Conservation (phyloP, 2,113 vertebrate genomes). For the Pycnonotus jocosus region DNA sequence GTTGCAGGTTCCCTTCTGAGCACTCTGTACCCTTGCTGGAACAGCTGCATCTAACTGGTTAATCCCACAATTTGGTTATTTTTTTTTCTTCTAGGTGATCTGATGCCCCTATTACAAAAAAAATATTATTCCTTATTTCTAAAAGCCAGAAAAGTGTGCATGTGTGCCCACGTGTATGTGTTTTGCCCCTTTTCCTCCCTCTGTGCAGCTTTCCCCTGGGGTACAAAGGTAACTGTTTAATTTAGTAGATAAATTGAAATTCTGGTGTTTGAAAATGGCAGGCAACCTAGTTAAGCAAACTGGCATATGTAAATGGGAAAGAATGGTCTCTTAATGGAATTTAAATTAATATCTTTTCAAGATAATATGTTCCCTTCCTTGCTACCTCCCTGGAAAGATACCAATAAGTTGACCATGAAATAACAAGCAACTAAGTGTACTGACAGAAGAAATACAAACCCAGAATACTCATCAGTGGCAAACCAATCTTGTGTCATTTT, state of each 20-base stretch:
- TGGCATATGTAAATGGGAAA: background rate
- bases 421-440: background rate
- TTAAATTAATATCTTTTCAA: background rate
- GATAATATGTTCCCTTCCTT: background rate
- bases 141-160: background rate
- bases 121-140: background rate
- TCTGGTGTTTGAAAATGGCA: background rate
- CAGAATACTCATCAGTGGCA: background rate
- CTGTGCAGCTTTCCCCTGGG: accelerated
- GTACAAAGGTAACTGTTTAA: background rate
- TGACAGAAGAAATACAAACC: background rate
- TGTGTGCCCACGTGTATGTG: accelerated
- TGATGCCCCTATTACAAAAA: background rate
- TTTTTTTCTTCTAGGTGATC: background rate
- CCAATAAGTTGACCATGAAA: background rate
- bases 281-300: background rate
- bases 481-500: constrained; percentile 16
- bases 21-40: background rate
- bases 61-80: background rate
- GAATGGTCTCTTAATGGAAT: background rate
- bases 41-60: background rate
- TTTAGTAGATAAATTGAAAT: background rate
- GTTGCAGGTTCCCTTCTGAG: background rate
- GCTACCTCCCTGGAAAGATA: background rate
- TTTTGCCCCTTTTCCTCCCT: background rate